A percentile compares a stretch with the other conserved stretches of the same genome.
These are phyloP conservation scores for Dolichotis patagonum DNA, from an alignment of 2,113 vertebrate species.

Conservation along the genomic window DNA sequence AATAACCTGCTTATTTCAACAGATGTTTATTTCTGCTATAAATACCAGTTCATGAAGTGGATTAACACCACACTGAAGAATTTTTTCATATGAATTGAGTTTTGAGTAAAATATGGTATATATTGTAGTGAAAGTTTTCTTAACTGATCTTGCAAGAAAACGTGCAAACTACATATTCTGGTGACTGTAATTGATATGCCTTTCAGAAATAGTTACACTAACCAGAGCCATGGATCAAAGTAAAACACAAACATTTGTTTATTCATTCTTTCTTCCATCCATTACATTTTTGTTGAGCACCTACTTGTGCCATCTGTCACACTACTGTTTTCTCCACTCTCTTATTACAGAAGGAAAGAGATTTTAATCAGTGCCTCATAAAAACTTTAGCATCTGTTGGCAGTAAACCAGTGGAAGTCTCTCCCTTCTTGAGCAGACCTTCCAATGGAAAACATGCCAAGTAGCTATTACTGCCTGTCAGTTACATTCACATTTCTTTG, in stretches of 20 bases:
- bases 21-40: conserved; percentile 45
- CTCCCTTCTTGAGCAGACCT: background rate
- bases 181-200: background rate
- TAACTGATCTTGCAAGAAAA: conserved; percentile 2
- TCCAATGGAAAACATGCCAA: background rate
- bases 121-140: background rate
- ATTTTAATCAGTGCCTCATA: background rate
- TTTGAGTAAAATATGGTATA: background rate
- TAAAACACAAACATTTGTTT: background rate
- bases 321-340: background rate
- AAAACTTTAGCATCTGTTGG: background rate
- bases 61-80: conserved; percentile 4
- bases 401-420: background rate
- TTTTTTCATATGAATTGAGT: conserved; percentile 14
- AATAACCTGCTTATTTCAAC: background rate
- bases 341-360: background rate
- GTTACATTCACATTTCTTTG: background rate
- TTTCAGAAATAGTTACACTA: background rate
- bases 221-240: background rate
- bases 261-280: background rate
- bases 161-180: background rate
- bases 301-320: background rate
- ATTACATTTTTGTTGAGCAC: background rate
- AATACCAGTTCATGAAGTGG: background rate
- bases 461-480: background rate